A percentile compares a stretch with the other conserved stretches of the same genome.
phyloP scores from a whole-genome alignment of 2,113 vertebrate species.

The Furnarius figulus region DNA sequence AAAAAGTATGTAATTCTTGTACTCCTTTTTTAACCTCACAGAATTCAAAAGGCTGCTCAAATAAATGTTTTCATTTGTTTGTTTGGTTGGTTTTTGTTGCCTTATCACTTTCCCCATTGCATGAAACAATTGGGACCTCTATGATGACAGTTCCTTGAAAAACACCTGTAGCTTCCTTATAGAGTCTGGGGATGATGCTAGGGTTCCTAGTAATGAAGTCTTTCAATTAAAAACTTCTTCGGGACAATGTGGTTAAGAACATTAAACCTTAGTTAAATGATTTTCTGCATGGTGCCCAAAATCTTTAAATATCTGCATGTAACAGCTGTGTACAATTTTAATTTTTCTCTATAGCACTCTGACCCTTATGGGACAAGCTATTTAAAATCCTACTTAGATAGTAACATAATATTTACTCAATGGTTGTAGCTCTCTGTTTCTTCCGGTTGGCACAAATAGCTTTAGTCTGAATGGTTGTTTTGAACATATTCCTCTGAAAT shows the following conservation, averaged over 20 bases:
- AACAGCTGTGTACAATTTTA: not conserved
- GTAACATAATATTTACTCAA: not conserved
- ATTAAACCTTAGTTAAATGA: not conserved
- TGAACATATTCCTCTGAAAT: not conserved
- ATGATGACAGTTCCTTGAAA: not conserved
- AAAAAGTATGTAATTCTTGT: not conserved
- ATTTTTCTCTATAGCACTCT: not conserved
- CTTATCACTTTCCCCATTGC: not conserved
- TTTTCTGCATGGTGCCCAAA: not conserved
- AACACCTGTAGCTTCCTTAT: not conserved
- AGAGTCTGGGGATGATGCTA: not conserved
- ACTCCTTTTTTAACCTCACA: not conserved
- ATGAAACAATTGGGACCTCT: not conserved
- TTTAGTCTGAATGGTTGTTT: not conserved
- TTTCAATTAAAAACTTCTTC: not conserved
- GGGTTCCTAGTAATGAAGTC: not conserved
- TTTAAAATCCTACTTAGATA: not conserved
- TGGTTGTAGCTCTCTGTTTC: not conserved
- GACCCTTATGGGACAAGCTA: not conserved
- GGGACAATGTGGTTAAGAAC: not conserved
- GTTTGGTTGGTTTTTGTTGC: not conserved
- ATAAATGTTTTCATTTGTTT: not conserved
- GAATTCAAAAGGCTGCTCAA: not conserved
- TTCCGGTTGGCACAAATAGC: not conserved
- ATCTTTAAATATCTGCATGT: not conserved